These are phyloP conservation scores for Sinohyriopsis cumingii DNA, from an alignment of 2,888 invertebrate species.

Conservation along the genomic window DNA sequence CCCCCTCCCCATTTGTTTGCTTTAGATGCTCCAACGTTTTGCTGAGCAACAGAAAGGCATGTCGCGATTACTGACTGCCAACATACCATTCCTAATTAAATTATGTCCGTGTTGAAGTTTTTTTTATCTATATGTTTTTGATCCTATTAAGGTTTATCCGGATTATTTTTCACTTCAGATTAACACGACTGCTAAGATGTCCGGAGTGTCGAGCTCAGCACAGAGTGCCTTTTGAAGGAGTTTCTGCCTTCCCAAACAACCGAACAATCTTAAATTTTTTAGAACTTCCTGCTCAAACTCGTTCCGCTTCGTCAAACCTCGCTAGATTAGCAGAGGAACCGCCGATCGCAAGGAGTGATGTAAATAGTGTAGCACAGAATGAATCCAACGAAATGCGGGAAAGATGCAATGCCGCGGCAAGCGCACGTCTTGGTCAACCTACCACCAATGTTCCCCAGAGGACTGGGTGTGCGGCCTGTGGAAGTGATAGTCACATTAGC, in stretches of 20 bases:
- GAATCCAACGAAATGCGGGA: slow-evolving; percentile 12
- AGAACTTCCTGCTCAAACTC: slow-evolving; percentile 87
- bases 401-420: neutral
- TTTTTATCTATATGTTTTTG: too few relatives aligned
- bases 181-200: slow-evolving; percentile 74
- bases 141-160: too few relatives aligned
- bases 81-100: too few relatives aligned
- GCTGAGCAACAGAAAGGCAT: too few relatives aligned
- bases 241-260: slow-evolving; percentile 95
- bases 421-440: neutral
- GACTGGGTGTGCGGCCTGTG: slow-evolving; percentile 93
- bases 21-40: too few relatives aligned
- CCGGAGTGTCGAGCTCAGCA: slow-evolving; percentile 98
- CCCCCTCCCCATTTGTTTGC: too few relatives aligned
- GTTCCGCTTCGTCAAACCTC: slow-evolving; percentile 2
- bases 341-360: slow-evolving; percentile 3
- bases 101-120: too few relatives aligned
- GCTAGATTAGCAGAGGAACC: slow-evolving; percentile 13
- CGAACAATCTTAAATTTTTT: slow-evolving; percentile 95
- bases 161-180: too few relatives aligned
- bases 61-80: too few relatives aligned
- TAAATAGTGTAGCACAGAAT: slow-evolving; percentile 3
- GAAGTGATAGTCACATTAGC: slow-evolving; percentile 73
- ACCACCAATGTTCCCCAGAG: slow-evolving; percentile 12
- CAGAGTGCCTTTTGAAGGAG: slow-evolving; percentile 92